These are phyloP conservation scores for Hucho hucho DNA, from an alignment of 2,113 vertebrate genomes.

Conservation along the genomic window DNA sequence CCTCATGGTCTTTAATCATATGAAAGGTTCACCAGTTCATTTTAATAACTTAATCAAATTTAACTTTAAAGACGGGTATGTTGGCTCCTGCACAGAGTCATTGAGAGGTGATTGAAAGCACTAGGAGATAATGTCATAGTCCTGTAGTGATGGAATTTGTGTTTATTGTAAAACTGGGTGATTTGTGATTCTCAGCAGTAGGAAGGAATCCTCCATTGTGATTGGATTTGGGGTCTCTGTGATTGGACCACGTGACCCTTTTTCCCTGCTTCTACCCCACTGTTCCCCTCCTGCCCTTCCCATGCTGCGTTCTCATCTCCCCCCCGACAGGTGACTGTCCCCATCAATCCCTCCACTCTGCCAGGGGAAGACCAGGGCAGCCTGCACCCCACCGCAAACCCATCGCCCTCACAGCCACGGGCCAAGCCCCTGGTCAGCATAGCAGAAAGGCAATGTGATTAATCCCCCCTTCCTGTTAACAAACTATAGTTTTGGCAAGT, in stretches of 20 bases:
- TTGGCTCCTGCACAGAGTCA: too few relatives aligned
- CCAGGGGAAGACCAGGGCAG: too few relatives aligned
- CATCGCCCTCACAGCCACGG: background rate
- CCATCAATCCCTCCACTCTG: too few relatives aligned
- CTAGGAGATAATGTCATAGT: conserved; percentile 3
- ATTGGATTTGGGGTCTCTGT: conserved; percentile 1
- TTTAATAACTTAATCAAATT: background rate
- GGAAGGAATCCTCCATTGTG: background rate
- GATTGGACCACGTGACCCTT: background rate
- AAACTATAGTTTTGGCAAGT: too few relatives aligned
- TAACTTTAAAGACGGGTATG: too few relatives aligned
- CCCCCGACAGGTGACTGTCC: too few relatives aligned
- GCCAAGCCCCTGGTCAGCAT: background rate
- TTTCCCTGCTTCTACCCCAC: background rate
- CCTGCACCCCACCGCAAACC: too few relatives aligned
- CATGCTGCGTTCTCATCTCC: too few relatives aligned
- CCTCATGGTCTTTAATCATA: background rate
- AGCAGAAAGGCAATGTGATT: conserved; percentile 39
- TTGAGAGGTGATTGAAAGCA: conserved; percentile 1
- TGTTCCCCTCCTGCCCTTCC: too few relatives aligned
- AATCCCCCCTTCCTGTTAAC: too few relatives aligned
- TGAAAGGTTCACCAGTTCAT: background rate
- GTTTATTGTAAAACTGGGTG: conserved; percentile 18
- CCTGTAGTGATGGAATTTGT: conserved; percentile 24
- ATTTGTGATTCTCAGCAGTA: conserved; percentile 14